These are phyloP conservation scores for Oegoconia quadripuncta DNA, from an alignment of 2,888 invertebrate species.

Conservation along the genomic window DNA sequence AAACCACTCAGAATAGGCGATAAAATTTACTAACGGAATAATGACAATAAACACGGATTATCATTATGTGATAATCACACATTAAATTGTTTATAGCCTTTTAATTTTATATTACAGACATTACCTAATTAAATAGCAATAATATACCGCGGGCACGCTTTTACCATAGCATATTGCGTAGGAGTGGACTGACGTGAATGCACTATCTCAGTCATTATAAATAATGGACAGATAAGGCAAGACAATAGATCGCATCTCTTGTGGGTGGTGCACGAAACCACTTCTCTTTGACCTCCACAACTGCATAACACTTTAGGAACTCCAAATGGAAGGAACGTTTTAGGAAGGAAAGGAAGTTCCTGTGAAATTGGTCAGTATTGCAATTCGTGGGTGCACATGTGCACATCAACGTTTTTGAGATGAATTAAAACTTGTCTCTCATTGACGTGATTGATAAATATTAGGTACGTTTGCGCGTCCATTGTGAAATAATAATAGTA, in stretches of 20 bases:
- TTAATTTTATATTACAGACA: neutral
- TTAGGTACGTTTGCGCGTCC: conserved; percentile 25
- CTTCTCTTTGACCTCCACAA: conserved; percentile 21
- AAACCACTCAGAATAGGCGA: too few species aligned
- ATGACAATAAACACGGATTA: conserved; percentile 9
- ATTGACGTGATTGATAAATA: conserved; percentile 39
- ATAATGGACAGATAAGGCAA: conserved; percentile 66
- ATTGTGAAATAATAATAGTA: conserved; percentile 10
- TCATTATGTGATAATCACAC: conserved; percentile 2
- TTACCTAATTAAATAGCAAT: conserved; percentile 12
- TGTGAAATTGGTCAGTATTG: conserved; percentile 24
- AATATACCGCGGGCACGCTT: conserved; percentile 8
- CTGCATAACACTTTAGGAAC: too few species aligned
- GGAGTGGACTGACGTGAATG: conserved; percentile 53
- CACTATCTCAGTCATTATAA: conserved; percentile 64
- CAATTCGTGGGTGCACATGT: conserved; percentile 49
- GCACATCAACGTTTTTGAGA: conserved; percentile 39
- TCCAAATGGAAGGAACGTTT: too few species aligned
- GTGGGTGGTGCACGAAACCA: conserved; percentile 47
- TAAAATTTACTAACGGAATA: too few species aligned
- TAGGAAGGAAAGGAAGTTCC: conserved; percentile 14
- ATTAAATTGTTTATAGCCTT: conserved; percentile 4
- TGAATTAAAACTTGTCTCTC: conserved; percentile 31
- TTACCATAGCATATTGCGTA: conserved; percentile 37
- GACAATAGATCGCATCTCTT: conserved; percentile 58